Evolutionary conservation across 2,113 vertebrate species (phyloP), one percentile per base, ranked within the genome.

Genomic region (Seriola aureovittata): DNA sequence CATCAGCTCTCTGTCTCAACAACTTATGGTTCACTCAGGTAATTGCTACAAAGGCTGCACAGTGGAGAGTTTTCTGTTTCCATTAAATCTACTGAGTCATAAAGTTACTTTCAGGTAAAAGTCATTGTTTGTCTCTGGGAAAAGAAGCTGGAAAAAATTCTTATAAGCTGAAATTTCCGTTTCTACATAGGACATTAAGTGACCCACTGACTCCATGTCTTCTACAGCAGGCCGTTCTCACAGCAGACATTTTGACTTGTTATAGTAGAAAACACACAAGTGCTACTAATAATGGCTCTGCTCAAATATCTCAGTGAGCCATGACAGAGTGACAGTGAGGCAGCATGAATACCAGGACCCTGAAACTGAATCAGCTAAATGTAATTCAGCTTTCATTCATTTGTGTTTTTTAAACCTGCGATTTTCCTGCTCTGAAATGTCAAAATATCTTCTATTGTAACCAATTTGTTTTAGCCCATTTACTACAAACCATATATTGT

Each of bases 21-120:
- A 57, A 67, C 0, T 19, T n/a, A 21, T 16, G 46, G 44, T n/a
- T 68, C 11, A 19, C 54, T 78, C 3, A 42, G 55, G 23, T 81
- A 81, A 89, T 81, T 84, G 63, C 23, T 60, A 3, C 40, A 42
- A 6, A 4, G n/a, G 52, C 40, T 63, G 4, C 32, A 50, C 10
- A 4, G 21, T 8, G 8, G 58, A 72, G 57, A 5, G 16, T 60
- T 84, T 42, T 70, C 57, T 52, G 1, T 50, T 0, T 70, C 14
- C 34, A 38, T 62, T 38, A 16, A 29, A 9, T 2, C 13, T 3
- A 23, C 62, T 58, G 59, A 10, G 11, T 57, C 29, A 38, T n/a
- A 17, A 38, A 40, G 21, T 68, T 71, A 70, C 8, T 68, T 55
- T 71, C 0, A 25, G 32, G 0, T 13, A 7, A 19, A 76, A 19